Conservation (phyloP, 37 sponge, comb jelly and placozoan species). For the Chondrilla cf. caribensis region DNA sequence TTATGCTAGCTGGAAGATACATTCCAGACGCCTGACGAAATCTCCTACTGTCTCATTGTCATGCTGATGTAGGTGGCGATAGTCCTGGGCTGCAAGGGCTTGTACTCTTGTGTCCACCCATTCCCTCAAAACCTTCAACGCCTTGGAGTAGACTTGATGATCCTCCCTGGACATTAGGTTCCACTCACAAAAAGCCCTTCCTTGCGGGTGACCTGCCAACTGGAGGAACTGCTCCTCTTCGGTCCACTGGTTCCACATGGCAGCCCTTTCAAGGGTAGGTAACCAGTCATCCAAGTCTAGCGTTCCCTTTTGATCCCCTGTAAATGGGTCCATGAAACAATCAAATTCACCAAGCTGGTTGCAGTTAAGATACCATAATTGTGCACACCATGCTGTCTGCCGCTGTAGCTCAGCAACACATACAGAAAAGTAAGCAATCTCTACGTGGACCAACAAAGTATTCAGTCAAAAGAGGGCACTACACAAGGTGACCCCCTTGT, state of each 20-base stretch:
- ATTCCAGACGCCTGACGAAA: constrained; percentile 31
- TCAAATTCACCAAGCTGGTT: too few relatives aligned
- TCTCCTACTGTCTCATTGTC: constrained; percentile 35
- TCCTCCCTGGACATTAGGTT: constrained; percentile 11
- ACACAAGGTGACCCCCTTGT: too few relatives aligned
- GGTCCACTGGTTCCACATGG: constrained; percentile 43
- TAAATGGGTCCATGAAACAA: background rate
- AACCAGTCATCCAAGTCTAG: background rate
- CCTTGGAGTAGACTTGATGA: background rate
- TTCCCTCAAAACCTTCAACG: background rate
- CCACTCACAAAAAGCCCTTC: constrained; percentile 51
- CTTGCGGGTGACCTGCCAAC: constrained; percentile 52
- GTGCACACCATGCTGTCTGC: background rate
- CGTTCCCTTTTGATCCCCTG: background rate
- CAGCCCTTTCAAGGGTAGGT: constrained; percentile 33
- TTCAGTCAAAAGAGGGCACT: too few relatives aligned
- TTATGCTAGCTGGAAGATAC: constrained; percentile 35
- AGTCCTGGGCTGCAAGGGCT: constrained; percentile 40
- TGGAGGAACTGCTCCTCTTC: constrained; percentile 44
- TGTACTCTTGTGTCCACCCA: constrained; percentile 26
- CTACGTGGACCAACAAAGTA: too few relatives aligned
- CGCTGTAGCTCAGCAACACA: constrained; percentile 10
- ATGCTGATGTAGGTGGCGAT: constrained; percentile 22
- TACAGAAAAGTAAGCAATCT: too few relatives aligned
- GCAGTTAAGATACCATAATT: constrained; percentile 4